Base-by-base conservation (phyloP, 2,113 vertebrate genomes). In the Cranoglanis bouderius region DNA sequence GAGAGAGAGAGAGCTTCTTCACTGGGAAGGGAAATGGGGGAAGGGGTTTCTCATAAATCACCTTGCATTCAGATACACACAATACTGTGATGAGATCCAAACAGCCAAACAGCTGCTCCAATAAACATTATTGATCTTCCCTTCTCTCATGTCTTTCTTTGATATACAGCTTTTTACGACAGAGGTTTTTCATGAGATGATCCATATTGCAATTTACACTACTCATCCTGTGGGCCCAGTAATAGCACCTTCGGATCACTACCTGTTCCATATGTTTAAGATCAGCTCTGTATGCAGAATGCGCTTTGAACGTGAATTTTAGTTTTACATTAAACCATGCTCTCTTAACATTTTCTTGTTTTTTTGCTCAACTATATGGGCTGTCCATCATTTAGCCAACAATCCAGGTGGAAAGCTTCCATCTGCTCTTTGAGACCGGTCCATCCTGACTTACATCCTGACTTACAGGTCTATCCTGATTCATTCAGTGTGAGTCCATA, bases 121-220 rank as follows among this genome's bases (percentile, higher is more conserved):
- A 92, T 93, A 93, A 95, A 94, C 93, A 92, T 89, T 92, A 94
- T 94, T 93, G 94, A 94, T 95, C 74, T 88, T 13, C 55, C 70
- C 32, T n/a, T 12, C 55, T 75, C 51, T 67, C 55, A 78, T 88
- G 46, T 75, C 46, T 63, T 67, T 75, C 51, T 85, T 80, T 88
- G 82, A 88, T 77, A 74, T 88, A 80, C 82, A 88, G 72, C 82
- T 67, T 80, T 88, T 80, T 80, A 87, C 35, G 1, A 84, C 87
- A 78, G 55, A 35, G 38, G 84, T 40, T 40, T 88, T 55, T 65
- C 57, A 88, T 75, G 51, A 65, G 32, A 85, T 77, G 35, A 78
- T 88, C 87, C 80, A 72, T 72, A 85, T 53, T 65, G 57, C 46
- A 63, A 93, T 92, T 81, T 88, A 65, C 90, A 89, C 90, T 93